Base-by-base conservation (phyloP, 2,888 invertebrate species). In the Orchestes rusci region DNA sequence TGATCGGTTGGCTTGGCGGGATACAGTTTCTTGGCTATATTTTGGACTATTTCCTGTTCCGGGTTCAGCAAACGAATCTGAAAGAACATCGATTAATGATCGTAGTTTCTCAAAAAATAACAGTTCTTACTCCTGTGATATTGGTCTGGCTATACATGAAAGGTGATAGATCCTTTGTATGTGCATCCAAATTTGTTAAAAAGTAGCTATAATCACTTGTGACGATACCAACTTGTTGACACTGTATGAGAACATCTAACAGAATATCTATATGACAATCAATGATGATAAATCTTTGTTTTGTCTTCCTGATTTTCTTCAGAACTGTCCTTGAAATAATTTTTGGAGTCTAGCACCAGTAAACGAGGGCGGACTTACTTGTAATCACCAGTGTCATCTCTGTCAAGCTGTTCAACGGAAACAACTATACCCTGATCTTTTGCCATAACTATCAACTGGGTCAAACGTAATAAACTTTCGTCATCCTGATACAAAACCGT, bases 21-120 rank as follows among this genome's bases (percentile, higher is more conserved):
- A 69, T 50, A 56, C 16, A 58, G 38, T 27, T 47, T 48, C 16
- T 10, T 67, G 35, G 76, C 71, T 48, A 76, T 72, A 17, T 68
- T 67, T 57, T 71, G 65, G 38, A 80, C 73, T n/a, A 51, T 39
- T 3, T 42, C 32, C 4, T 38, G 52, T 5, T 73, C 72, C 0
- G 80, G 77, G 57, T 82, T 77, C 29, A 83, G 71, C 50, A 84
- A 65, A 20, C 84, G 70, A 18, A 84, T 55, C 65, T 65, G 35
- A 23, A 59, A 51, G 30, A 34, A 30, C n/a, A n/a, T n/a, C n/a
- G n/a, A n/a, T n/a, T n/a, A n/a, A n/a, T n/a, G n/a, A n/a, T n/a
- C n/a, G n/a, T n/a, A n/a, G n/a, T n/a, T n/a, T n/a, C n/a, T n/a
- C n/a, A n/a, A n/a, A n/a, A n/a, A n/a, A n/a, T n/a, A n/a, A 7